These are phyloP conservation scores for Guaruba guarouba DNA, from an alignment of 2,113 vertebrate species.

Conservation along the genomic window DNA sequence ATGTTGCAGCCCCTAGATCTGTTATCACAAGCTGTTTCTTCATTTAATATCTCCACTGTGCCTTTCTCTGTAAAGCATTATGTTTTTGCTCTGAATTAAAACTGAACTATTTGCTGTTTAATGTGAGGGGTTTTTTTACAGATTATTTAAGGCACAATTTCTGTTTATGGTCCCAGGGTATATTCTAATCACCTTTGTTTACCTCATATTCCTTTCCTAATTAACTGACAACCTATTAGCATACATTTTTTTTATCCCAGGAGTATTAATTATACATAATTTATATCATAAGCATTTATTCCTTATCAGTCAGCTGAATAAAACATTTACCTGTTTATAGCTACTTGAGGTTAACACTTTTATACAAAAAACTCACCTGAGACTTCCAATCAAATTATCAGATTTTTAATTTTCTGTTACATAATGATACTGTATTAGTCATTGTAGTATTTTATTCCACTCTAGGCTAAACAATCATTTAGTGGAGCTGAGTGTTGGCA, in stretches of 20 bases:
- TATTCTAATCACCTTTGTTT: slow-evolving; percentile 85
- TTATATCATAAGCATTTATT: slow-evolving; percentile 84
- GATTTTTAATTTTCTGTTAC: slow-evolving; percentile 80
- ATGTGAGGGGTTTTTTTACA: slow-evolving; percentile 50
- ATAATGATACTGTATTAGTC: slow-evolving; percentile 72
- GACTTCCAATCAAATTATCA: slow-evolving; percentile 82
- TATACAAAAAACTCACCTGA: slow-evolving; percentile 80
- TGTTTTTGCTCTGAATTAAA: slow-evolving; percentile 38
- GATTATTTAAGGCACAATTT: slow-evolving; percentile 79
- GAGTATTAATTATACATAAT: slow-evolving; percentile 86
- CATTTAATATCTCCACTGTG: slow-evolving; percentile 19
- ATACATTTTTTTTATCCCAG: slow-evolving; percentile 78
- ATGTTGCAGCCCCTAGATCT: not conserved
- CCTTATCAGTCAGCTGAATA: slow-evolving; percentile 80
- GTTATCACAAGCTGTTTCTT: not conserved
- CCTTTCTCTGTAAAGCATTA: slow-evolving; percentile 36
- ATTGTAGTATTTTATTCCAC: slow-evolving; percentile 66
- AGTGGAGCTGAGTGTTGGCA: slow-evolving; percentile 58
- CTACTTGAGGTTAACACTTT: slow-evolving; percentile 81
- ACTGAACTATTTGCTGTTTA: slow-evolving; percentile 62
- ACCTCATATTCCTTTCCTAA: slow-evolving; percentile 82
- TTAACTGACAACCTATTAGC: slow-evolving; percentile 85
- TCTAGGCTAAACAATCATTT: slow-evolving; percentile 73
- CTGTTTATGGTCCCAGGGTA: slow-evolving; percentile 82
- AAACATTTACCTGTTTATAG: slow-evolving; percentile 84